These are phyloP conservation scores for Coenonympha arcania DNA, from an alignment of 2,888 invertebrate genomes.

Conservation along the genomic window DNA sequence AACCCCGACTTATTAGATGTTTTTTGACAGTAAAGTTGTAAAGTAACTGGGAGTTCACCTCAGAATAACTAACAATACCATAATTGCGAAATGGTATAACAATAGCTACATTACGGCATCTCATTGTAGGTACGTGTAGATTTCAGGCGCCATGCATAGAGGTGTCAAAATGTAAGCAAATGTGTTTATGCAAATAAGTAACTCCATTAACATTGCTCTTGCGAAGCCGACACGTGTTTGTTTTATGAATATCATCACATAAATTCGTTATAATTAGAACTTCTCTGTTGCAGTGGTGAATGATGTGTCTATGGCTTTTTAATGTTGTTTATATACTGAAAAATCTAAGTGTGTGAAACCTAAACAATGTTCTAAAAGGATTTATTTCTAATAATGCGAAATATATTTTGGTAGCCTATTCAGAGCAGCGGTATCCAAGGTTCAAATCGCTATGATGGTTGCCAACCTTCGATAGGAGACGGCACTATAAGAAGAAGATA, in stretches of 20 bases:
- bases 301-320: too few relatives aligned
- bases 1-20: too few relatives aligned
- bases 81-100: not conserved
- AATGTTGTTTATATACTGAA: too few relatives aligned
- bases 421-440: too few relatives aligned
- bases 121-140: slow-evolving; percentile 41
- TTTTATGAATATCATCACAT: slow-evolving; percentile 46
- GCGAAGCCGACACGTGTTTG: slow-evolving; percentile 38
- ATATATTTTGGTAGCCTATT: too few relatives aligned
- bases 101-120: slow-evolving; percentile 10
- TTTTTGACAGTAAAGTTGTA: too few relatives aligned
- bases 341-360: too few relatives aligned
- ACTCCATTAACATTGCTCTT: slow-evolving; percentile 57
- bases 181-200: slow-evolving; percentile 70
- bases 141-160: slow-evolving; percentile 61
- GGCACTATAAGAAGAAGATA: too few relatives aligned
- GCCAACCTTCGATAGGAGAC: too few relatives aligned
- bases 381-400: too few relatives aligned
- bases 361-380: too few relatives aligned
- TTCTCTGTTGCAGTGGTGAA: not conserved
- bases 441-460: too few relatives aligned
- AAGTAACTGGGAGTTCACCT: not conserved
- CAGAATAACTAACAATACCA: not conserved
- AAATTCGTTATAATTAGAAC: slow-evolving; percentile 1
- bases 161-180: slow-evolving; percentile 69